Percentiles rank a stretch among this genome's conserved stretches.
phyloP scores from a whole-genome alignment of 2,797 vertebrate genomes.

The Dermochelys coriacea region DNA sequence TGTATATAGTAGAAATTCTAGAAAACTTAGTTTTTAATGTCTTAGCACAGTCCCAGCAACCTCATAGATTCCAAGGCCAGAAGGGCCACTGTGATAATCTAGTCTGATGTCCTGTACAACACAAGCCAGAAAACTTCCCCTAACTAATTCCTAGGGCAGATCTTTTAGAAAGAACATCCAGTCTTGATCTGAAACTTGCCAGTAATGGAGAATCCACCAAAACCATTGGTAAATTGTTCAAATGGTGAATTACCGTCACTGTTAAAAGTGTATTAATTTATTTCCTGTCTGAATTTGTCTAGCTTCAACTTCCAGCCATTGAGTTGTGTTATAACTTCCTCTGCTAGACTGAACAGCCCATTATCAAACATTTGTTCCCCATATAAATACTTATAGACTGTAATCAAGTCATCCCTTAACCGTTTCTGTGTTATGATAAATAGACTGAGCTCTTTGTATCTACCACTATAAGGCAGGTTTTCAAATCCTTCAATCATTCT shows the following conservation, averaged over 20 bases:
- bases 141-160: neutral
- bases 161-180: neutral
- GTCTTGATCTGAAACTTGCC: neutral
- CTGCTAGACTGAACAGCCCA: too few species aligned
- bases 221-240: neutral
- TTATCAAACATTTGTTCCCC: too few species aligned
- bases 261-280: neutral
- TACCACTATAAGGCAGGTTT: too few species aligned
- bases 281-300: too few species aligned
- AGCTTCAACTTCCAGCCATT: too few species aligned
- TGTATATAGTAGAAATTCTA: neutral
- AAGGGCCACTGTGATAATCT: neutral
- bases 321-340: too few species aligned
- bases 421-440: too few species aligned
- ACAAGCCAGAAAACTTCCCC: neutral
- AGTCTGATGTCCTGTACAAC: neutral
- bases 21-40: slow-evolving; percentile 22
- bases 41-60: neutral
- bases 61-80: neutral
- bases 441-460: too few species aligned
- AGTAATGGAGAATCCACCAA: neutral
- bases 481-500: too few species aligned
- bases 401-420: too few species aligned
- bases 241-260: neutral
- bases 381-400: too few species aligned